Base-by-base conservation (phyloP, 2,113 vertebrate genomes). In the rat (Rattus norvegicus) region DNA sequence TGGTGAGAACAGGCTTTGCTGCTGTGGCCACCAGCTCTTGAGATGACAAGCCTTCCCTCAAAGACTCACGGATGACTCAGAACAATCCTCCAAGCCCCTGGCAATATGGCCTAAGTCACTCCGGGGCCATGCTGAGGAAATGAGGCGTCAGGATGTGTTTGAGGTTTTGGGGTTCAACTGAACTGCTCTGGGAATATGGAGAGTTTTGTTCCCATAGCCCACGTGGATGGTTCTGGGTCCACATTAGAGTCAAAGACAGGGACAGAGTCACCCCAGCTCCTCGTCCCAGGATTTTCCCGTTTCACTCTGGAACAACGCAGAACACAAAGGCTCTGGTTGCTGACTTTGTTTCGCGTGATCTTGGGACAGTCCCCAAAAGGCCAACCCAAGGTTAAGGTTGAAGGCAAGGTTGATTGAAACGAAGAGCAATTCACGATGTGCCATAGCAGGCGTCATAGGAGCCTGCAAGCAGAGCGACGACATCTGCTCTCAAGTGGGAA, bases 161-260 rank as follows among this genome's bases (percentile, higher is more conserved):
- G 97, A 86, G 93, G 95, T 95, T 96, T 88, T 94, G 95, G 91
- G 95, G 96, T 96, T 96, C 94, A 97, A 91, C 96, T 52, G 94
- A 96, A 89, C 49, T 69, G 56, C 79, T 56, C 65, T 2, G 43
- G 91, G 89, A 96, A 96, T 89, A 49, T 17, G 22, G 61, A 95
- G 88, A 47, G 86, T 77, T 65, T 26, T 14, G 76, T 63, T 70
- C 36, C 1, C 0, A 52, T 73, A 13, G 16, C 12, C 16, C 3
- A 76, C 19, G 91, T 43, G 26, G 56, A 65, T 0, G 19, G 65
- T 28, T n/a, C 79, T 2, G 67, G 59, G 77, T 36, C 4, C 10
- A 1, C 24, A 30, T 87, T 43, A 14, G 67, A 70, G 30, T 47
- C 49, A 26, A 56, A n/a, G 12, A 54, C 11, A 72, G 47, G 47